A percentile compares a stretch with the other conserved stretches of the same genome.
phyloP scores from a whole-genome alignment of 2,797 vertebrate species.

The Pangasius sanitwongsei region DNA sequence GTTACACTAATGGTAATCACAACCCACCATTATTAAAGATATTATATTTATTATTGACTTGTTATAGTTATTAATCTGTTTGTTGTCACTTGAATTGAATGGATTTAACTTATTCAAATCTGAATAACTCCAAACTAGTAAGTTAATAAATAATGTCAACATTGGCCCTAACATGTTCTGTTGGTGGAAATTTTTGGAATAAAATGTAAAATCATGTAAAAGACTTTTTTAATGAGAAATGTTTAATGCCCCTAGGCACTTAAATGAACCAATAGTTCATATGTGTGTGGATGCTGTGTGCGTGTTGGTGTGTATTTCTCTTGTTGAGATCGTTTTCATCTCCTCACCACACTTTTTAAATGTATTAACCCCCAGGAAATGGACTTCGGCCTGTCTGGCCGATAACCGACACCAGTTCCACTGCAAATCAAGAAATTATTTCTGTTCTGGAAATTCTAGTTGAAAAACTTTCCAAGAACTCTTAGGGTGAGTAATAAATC shows the following conservation, averaged over 20 bases:
- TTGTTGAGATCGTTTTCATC: background rate
- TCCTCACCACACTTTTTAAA: no score
- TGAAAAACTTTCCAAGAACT: background rate
- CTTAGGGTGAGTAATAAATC: background rate
- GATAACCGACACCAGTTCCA: background rate
- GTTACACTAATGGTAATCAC: no score
- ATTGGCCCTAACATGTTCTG: background rate
- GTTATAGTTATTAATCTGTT: background rate
- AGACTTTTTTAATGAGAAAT: background rate
- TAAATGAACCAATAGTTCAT: background rate
- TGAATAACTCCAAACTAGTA: background rate
- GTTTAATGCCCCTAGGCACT: no score
- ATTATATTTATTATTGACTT: no score
- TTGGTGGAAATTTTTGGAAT: background rate
- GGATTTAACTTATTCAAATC: background rate
- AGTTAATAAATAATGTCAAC: background rate
- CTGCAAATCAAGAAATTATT: background rate
- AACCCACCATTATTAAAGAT: no score
- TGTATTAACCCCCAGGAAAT: background rate
- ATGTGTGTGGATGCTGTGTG: background rate
- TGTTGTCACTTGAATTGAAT: background rate
- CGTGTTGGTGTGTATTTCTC: background rate
- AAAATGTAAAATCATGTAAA: no score
- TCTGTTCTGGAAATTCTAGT: background rate
- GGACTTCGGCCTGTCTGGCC: background rate